Percentiles rank a stretch among this genome's conserved stretches.
These are phyloP conservation scores for Dromiciops gliroides DNA, from an alignment of 2,113 vertebrate species.

Conservation along the genomic window DNA sequence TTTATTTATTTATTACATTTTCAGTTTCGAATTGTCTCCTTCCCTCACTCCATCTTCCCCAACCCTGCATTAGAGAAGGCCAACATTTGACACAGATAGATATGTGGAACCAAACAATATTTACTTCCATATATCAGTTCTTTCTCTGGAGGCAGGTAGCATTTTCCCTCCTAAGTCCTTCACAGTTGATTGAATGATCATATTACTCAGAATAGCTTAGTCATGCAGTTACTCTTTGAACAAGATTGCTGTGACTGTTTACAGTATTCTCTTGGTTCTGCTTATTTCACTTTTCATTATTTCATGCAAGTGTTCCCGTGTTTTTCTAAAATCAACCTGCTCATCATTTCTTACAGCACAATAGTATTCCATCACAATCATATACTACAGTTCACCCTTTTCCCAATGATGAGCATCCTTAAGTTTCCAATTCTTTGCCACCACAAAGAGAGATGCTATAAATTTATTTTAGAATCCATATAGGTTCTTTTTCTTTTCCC, in stretches of 20 bases:
- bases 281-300: not conserved
- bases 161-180: not conserved
- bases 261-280: not conserved
- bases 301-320: not conserved
- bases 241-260: not conserved
- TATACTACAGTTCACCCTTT: not conserved
- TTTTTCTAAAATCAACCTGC: not conserved
- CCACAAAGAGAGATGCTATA: not conserved
- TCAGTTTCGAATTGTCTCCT: not conserved
- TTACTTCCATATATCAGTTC: not conserved
- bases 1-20: not conserved
- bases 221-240: not conserved
- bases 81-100: not conserved
- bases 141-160: not conserved
- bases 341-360: not conserved
- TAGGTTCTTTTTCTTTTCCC: not conserved
- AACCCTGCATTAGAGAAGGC: not conserved
- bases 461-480: not conserved
- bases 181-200: not conserved
- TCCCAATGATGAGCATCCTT: not conserved
- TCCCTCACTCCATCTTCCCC: not conserved
- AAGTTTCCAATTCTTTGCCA: not conserved
- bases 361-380: not conserved
- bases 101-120: not conserved
- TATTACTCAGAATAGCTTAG: not conserved